Evolutionary conservation across 2,113 vertebrate species (phyloP).

Genomic region (cattle (Bos taurus)): ARS-UCD2.0 NC_037343.1:31483501-31484000

Average conservation of each 20-base stretch:
- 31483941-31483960: neutral
- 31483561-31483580: neutral
- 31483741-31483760: neutral
- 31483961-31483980: no score
- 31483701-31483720: neutral
- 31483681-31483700: neutral
- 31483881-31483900: neutral
- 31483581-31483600: neutral
- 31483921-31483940: neutral
- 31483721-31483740: neutral
- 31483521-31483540: neutral
- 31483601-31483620: neutral
- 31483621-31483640: neutral
- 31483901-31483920: neutral
- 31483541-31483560: accelerated
- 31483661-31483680: neutral
- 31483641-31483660: neutral
- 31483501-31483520: neutral
- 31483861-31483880: neutral
- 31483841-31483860: neutral
- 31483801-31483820: neutral
- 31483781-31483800: neutral
- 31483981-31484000: neutral
- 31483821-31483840: neutral
- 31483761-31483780: neutral